Conservation (phyloP, 1,140 invertebrate species). For the Diabrotica virgifera region DNA sequence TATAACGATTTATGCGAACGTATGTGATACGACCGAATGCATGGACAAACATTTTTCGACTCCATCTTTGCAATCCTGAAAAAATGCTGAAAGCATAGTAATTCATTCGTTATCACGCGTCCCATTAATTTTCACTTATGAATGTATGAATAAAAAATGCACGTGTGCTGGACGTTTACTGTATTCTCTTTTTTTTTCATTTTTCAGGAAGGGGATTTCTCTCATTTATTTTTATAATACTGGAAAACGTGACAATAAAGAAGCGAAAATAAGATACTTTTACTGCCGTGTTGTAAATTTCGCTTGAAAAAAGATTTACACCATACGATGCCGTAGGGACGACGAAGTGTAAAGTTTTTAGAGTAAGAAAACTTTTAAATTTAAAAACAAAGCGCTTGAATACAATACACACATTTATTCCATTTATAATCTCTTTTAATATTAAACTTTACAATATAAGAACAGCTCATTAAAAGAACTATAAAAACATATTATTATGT, state of each 20-base stretch:
- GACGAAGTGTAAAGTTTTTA: too few species aligned
- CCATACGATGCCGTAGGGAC: too few species aligned
- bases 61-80: slow-evolving; percentile 31
- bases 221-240: background rate
- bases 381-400: too few species aligned
- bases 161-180: slow-evolving; percentile 1
- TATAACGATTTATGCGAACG: slow-evolving; percentile 27
- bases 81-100: slow-evolving; percentile 23
- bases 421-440: too few species aligned
- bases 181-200: background rate
- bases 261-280: too few species aligned
- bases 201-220: background rate
- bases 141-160: slow-evolving; percentile 1
- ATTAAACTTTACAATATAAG: too few species aligned
- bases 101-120: slow-evolving; percentile 12
- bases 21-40: slow-evolving; percentile 22
- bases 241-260: background rate
- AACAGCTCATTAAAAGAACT: too few species aligned
- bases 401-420: too few species aligned
- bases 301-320: too few species aligned
- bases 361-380: too few species aligned
- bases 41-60: slow-evolving; percentile 16
- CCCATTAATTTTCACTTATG: slow-evolving; percentile 15
- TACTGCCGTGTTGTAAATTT: too few species aligned
- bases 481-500: too few species aligned